Evolutionary conservation across 2,797 vertebrate genomes (phyloP), one percentile per base, ranked within the genome.

Genomic region (Pampus argenteus): DNA sequence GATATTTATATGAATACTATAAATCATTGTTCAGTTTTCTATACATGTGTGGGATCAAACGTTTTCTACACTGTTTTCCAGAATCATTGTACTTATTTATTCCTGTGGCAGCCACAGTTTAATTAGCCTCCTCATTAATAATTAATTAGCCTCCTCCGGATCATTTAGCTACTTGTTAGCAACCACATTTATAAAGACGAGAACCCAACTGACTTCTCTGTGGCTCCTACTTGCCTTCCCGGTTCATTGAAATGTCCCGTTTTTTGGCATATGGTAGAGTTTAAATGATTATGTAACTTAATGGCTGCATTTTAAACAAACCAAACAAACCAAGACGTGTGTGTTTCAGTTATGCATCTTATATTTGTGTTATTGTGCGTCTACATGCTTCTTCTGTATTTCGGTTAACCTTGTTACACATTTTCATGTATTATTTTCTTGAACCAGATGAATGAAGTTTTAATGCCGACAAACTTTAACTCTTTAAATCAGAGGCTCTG

Each of bases 1-100:
- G 28, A 59, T 83, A 74, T 87, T 81, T 82, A 81, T 57, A 45
- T 66, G 42, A 51, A 71, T 58, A 78, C 70, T 57, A 74, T 29
- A 23, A 76, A 64, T 72, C 52, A 28, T 9, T 23, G 15, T 52
- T 51, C 28, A 31, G 15, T 66, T 78, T 61, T 74, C 18, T 68
- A 57, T 48, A 52, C 40, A 38, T 78, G 42, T 80, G 29, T 76
- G 61, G 20, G 28, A 59, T 49, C 18, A 0, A 69, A 56, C 0
- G 2, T 67, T 81, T 64, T 66, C 17, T 66, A 54, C 29, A 7
- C 10, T 64, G 2, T 54, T 66, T 85, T 76, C 8, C 42, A 34
- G 50, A 70, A 42, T 44, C 5, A 52, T 79, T 73, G 62, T 56
- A 59, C 31, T 26, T 44, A 55, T 17, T 54, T 14, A 13, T 31